Conservation (phyloP, 2,797 vertebrate genomes). For the Neostethus bicornis region DNA sequence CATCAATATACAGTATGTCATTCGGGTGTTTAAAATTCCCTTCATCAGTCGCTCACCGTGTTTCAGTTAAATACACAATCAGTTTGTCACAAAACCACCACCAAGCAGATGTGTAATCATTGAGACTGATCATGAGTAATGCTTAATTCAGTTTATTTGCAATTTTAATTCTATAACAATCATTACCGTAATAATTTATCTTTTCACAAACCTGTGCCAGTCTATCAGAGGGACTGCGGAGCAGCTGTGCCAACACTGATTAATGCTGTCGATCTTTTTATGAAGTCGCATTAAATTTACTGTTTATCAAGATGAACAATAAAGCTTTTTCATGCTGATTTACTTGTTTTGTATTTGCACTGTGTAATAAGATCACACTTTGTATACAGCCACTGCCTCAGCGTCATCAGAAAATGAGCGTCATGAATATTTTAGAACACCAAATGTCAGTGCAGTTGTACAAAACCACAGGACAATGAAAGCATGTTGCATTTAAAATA, state of each 20-base stretch:
- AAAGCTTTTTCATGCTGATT: background rate
- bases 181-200: background rate
- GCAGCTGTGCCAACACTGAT: background rate
- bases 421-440: background rate
- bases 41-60: too few relatives aligned
- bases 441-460: constrained; percentile 1
- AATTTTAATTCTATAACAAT: background rate
- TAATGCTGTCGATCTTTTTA: background rate
- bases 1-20: too few relatives aligned
- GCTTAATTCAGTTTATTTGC: constrained; percentile 5
- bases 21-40: too few relatives aligned
- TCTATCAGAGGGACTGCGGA: background rate
- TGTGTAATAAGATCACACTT: background rate
- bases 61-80: too few relatives aligned
- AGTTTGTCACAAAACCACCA: too few relatives aligned
- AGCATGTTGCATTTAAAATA: background rate
- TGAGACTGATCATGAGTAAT: background rate
- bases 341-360: background rate
- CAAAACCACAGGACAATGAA: constrained; percentile 13
- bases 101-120: background rate
- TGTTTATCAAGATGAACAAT: background rate
- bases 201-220: background rate
- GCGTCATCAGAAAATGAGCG: constrained; percentile 1
- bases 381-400: background rate
- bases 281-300: background rate